Percentiles rank a stretch among this genome's conserved stretches.
Conservation (phyloP, 2,113 vertebrate species). For the Chaenocephalus aceratus region DNA sequence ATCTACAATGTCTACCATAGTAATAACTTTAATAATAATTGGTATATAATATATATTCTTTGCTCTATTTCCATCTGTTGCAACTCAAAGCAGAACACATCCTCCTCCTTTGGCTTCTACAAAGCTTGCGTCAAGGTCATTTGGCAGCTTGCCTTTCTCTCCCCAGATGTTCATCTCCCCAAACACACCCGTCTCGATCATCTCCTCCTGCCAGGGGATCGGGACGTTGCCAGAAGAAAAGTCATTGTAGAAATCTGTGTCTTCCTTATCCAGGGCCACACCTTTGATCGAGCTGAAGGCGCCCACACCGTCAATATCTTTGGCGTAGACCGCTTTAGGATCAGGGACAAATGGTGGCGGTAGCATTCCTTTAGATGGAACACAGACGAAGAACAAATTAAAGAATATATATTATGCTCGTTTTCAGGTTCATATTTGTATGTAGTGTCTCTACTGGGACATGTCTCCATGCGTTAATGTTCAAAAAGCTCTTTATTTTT, state of each 20-base stretch:
- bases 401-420: too few relatives aligned
- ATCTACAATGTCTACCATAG: background rate
- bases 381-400: background rate
- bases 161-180: slow-evolving; percentile 84
- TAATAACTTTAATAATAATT: slow-evolving; percentile 4
- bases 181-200: slow-evolving; percentile 85
- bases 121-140: slow-evolving; percentile 77
- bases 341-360: slow-evolving; percentile 82
- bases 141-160: slow-evolving; percentile 78
- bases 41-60: background rate
- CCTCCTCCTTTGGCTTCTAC: slow-evolving; percentile 79
- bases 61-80: background rate
- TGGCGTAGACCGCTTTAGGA: slow-evolving; percentile 82
- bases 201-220: slow-evolving; percentile 86
- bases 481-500: too few relatives aligned
- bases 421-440: too few relatives aligned
- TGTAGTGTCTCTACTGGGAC: too few relatives aligned
- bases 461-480: too few relatives aligned
- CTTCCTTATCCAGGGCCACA: slow-evolving; percentile 77
- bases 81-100: slow-evolving; percentile 78
- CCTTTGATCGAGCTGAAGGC: slow-evolving; percentile 83
- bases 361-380: slow-evolving; percentile 68
- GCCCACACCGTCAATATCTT: slow-evolving; percentile 83
- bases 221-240: slow-evolving; percentile 82
- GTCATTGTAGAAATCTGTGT: slow-evolving; percentile 79